phyloP scores from a whole-genome alignment of 2,797 vertebrate genomes.

The Gymnothorax reevesii region DNA sequence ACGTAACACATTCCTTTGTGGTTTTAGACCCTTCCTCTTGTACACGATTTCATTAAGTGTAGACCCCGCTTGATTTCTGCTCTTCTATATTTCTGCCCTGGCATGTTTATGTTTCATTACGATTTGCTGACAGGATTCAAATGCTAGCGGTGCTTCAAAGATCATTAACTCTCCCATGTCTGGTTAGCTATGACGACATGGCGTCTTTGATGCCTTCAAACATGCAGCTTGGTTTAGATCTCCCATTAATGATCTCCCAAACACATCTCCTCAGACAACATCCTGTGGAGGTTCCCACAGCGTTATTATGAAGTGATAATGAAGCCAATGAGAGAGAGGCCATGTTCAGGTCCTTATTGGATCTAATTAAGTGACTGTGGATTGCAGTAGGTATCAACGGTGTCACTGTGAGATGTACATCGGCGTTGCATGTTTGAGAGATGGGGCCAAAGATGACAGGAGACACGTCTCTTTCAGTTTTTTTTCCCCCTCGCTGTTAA shows the following conservation, averaged over 20 bases:
- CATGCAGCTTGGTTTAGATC: not conserved
- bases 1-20: not conserved
- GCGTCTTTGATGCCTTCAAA: not conserved
- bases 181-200: not conserved
- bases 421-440: not conserved
- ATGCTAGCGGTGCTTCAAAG: not conserved
- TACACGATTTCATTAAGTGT: not conserved
- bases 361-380: slow-evolving; percentile 14
- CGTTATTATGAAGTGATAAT: slow-evolving; percentile 5
- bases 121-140: not conserved
- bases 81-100: not conserved
- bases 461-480: not conserved
- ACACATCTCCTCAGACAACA: not conserved
- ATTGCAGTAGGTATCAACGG: not conserved
- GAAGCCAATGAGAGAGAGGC: not conserved
- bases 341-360: not conserved
- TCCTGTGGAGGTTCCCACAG: not conserved
- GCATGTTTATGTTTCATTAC: not conserved
- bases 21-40: not conserved
- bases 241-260: not conserved
- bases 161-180: not conserved
- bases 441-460: slow-evolving; percentile 11
- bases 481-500: slow-evolving; percentile 41
- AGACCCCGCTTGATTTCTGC: not conserved
- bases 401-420: not conserved